Base-by-base conservation (phyloP, 2,113 vertebrate species). In the Colistium nudipinnis region DNA sequence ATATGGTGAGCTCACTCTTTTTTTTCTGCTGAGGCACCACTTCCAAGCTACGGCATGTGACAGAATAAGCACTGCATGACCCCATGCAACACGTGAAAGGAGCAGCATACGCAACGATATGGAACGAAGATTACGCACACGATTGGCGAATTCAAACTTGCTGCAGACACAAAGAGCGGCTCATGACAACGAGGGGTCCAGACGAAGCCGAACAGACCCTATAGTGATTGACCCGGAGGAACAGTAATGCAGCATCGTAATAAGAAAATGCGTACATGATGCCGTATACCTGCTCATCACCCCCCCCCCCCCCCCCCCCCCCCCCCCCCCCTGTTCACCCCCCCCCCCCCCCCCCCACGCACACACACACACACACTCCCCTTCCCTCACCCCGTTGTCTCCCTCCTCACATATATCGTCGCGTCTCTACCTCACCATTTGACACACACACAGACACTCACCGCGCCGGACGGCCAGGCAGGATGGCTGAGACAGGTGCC, bases 371-470 rank as follows among this genome's bases (percentile, higher is more conserved):
- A n/a, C n/a, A n/a, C n/a, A n/a, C n/a, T n/a, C n/a, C n/a, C n/a
- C n/a, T n/a, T n/a, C n/a, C 11, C 4, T 12, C 44, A 22, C 44
- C n/a, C 41, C 10, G 20, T 5, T 30, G 20, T 65, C 36, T 48
- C 44, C 22, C 43, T 63, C 22, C 43, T 63, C 52, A 55, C 62
- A 74, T 59, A 31, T 48, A 77, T 51, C 51, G n/a, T n/a, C 68
- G 38, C 76, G 69, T 74, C 83, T 77, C 80, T 60, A 57, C 70
- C 66, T 38, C 70, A 57, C 60, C 71, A 35, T 78, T 88, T 87
- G 90, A 84, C 73, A 72, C 81, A 91, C 90, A 90, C 84, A 91
- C 90, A 87, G 80, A 72, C 81, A 91, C 90, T 91, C 84, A 91
- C 90, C 88, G 80, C 78, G 77, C 65, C 89, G 89, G 90, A 89